These are phyloP conservation scores for Panonychus citri DNA, from an alignment of 1,140 invertebrate genomes.

Conservation along the genomic window DNA sequence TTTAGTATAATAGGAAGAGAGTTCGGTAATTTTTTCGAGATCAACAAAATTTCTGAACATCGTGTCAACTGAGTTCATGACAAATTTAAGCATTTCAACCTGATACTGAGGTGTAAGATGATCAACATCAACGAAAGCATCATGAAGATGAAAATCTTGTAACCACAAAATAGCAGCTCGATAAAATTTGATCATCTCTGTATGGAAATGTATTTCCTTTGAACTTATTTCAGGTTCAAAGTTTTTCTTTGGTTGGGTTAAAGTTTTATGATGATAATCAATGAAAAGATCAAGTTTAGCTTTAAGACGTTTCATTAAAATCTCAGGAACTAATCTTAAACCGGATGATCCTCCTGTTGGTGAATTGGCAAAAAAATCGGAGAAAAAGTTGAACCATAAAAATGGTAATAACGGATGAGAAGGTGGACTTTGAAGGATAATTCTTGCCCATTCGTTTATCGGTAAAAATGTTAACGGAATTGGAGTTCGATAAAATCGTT, in stretches of 20 bases:
- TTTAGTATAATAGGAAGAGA: neutral
- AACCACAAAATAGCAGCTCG: slow-evolving; percentile 8
- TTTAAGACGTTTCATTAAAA: neutral
- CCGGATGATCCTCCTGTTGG: slow-evolving; percentile 5
- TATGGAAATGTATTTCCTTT: neutral
- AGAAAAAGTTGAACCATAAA: slow-evolving; percentile 10
- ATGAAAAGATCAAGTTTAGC: slow-evolving; percentile 3
- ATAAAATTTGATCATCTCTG: slow-evolving; percentile 3
- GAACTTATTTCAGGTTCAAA: neutral
- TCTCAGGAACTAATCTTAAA: neutral
- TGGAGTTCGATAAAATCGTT: neutral
- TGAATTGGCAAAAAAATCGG: slow-evolving; percentile 4
- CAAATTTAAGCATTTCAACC: slow-evolving; percentile 6
- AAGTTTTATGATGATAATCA: slow-evolving; percentile 5
- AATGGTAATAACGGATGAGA: slow-evolving; percentile 4
- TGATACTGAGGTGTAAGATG: slow-evolving; percentile 7
- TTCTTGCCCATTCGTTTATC: slow-evolving; percentile 9
- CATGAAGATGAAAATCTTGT: slow-evolving; percentile 6
- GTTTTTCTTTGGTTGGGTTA: neutral
- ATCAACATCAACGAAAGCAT: slow-evolving; percentile 9
- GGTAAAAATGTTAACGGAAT: slow-evolving; percentile 5
- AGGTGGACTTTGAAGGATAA: neutral
- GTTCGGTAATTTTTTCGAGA: neutral
- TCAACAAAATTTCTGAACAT: neutral
- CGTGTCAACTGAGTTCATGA: neutral